Percentiles rank a stretch among this genome's conserved stretches.
Conservation (phyloP, 1,140 invertebrate genomes). For the Aphis gossypii region DNA sequence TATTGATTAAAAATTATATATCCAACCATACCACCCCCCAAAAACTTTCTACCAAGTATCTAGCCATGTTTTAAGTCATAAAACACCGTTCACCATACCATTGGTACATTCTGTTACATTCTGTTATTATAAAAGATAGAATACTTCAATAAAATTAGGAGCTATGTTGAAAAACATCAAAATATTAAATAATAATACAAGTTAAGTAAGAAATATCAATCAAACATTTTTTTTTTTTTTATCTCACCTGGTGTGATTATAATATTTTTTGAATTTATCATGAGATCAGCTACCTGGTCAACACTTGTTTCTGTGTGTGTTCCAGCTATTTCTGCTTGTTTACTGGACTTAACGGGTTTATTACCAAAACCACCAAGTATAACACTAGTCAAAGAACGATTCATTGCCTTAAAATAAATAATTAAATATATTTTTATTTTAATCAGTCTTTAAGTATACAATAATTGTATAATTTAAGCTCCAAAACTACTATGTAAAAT, state of each 20-base stretch:
- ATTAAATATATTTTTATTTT: constrained; percentile 31
- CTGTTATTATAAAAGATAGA: too few relatives aligned
- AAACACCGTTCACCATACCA: too few relatives aligned
- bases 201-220: not conserved
- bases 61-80: too few relatives aligned
- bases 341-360: constrained; percentile 72
- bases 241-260: constrained; percentile 82
- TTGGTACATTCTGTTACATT: too few relatives aligned
- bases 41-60: too few relatives aligned
- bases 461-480: not conserved
- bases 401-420: constrained; percentile 78
- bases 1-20: too few relatives aligned
- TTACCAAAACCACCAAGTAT: constrained; percentile 89
- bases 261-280: constrained; percentile 80
- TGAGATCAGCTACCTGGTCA: constrained; percentile 78
- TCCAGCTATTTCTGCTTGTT: constrained; percentile 80
- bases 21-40: too few relatives aligned
- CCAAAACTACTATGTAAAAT: not conserved
- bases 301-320: constrained; percentile 84
- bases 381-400: constrained; percentile 86
- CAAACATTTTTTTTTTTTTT: not conserved
- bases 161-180: not conserved
- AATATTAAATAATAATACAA: not conserved
- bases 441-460: not conserved
- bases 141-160: not conserved